Evolutionary conservation across 2,113 vertebrate species (phyloP), one percentile per base, ranked within the genome.

Genomic region (Heterotilapia buettikoferi): DNA sequence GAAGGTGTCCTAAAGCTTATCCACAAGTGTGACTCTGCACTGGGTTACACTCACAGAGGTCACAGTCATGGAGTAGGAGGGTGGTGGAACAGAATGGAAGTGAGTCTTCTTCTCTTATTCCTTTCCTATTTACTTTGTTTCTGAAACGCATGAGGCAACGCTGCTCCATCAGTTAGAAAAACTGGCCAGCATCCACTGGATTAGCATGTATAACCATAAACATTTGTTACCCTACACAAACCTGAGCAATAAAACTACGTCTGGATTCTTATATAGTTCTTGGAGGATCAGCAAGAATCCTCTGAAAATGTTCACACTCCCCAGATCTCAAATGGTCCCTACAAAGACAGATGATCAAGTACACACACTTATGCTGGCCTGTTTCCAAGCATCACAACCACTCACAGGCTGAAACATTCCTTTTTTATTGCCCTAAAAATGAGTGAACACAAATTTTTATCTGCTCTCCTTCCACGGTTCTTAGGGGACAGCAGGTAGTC

Each of bases 321-420:
- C 36, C n/a, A 13, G 24, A n/a, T 14, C 63, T 68, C 36, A 40
- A 68, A 11, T 12, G 36, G 57, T 79, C 81, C 56, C 50, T 54
- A 2, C 19, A 81, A 57, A 36, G 82, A 68, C 45, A 4, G 56
- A 54, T 6, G 57, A 18, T 29, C 21, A 24, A 57, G n/a, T 47
- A 21, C 81, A 82, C 88, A 63, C 43, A 80, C 52, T 76, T 38
- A 13, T 5, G 16, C 84, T 95, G 95, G 92, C 83, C 2, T 33
- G 36, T 54, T 45, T 86, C 93, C 92, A 93, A 90, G 52, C 84
- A 80, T 73, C 53, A 86, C 88, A 91, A 78, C 68, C 86, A 86
- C 52, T 6, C 79, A 92, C 88, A 68, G 54, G 54, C 71, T 94
- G 82, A 88, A 90, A 86, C 91, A 83, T 90, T 94, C 86, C 57